Percentiles rank a stretch among this genome's conserved stretches.
Conservation (phyloP, 2,797 vertebrate species). For the Aythya fuligula region DNA sequence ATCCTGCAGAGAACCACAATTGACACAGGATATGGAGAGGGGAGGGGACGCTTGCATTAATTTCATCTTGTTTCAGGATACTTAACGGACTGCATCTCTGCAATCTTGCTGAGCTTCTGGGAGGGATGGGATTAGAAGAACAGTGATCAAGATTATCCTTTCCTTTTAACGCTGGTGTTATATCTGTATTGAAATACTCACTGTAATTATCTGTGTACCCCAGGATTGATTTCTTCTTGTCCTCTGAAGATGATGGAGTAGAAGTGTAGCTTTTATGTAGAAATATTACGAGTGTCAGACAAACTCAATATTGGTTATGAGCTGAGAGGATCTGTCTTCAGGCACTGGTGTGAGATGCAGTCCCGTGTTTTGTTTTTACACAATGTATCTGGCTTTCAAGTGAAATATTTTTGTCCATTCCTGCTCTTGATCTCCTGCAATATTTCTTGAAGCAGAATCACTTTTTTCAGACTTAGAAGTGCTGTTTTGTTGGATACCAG, state of each 20-base stretch:
- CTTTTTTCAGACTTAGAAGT: neutral
- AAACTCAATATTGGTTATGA: neutral
- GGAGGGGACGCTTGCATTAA: neutral
- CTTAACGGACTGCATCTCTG: neutral
- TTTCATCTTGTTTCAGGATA: neutral
- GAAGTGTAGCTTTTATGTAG: neutral
- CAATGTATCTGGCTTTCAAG: neutral
- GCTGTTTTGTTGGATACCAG: neutral
- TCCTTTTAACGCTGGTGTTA: neutral
- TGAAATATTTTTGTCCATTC: neutral
- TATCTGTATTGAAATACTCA: neutral
- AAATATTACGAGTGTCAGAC: neutral
- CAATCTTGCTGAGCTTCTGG: neutral
- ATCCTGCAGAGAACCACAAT: rapidly evolving
- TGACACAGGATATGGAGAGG: neutral
- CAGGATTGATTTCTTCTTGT: neutral
- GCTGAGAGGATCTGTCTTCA: neutral
- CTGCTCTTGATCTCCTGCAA: neutral
- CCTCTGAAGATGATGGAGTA: neutral
- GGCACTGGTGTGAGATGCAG: neutral
- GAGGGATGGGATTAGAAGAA: conserved; percentile 38
- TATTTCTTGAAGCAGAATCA: neutral
- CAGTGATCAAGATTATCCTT: conserved; percentile 26
- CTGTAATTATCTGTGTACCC: neutral
- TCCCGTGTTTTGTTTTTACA: neutral